Conservation (phyloP, 2,888 invertebrate genomes). For the Julus scanicus region DNA sequence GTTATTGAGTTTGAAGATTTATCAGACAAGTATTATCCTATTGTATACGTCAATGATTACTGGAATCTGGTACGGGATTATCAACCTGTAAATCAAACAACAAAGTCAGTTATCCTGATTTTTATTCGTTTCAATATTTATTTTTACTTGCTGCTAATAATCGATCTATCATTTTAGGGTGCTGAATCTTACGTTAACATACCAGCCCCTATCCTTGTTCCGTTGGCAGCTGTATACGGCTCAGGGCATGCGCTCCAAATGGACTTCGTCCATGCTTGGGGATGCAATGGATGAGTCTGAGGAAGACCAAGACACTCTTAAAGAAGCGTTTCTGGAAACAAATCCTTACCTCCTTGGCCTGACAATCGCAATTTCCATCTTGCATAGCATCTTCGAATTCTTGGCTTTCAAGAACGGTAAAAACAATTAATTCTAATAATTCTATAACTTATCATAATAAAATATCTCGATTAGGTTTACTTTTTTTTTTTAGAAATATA, state of each 20-base stretch:
- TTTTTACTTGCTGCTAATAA: too few species aligned
- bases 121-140: too few species aligned
- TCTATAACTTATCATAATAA: too few species aligned
- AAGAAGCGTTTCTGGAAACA: conserved; percentile 93
- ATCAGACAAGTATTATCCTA: conserved; percentile 89
- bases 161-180: conserved; percentile 60
- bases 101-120: conserved; percentile 70
- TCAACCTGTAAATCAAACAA: conserved; percentile 82
- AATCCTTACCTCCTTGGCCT: conserved; percentile 93
- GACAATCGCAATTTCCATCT: conserved; percentile 90
- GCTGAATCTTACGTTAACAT: conserved; percentile 69
- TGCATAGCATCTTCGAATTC: conserved; percentile 98
- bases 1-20: conserved; percentile 88
- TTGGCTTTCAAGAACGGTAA: conserved; percentile 97
- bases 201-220: conserved; percentile 89
- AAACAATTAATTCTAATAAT: conserved; percentile 56
- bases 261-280: conserved; percentile 75
- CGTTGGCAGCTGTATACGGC: conserved; percentile 99
- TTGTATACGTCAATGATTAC: conserved; percentile 95
- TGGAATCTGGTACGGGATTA: conserved; percentile 99
- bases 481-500: too few species aligned
- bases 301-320: conserved; percentile 73
- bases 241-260: conserved; percentile 91
- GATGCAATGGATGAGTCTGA: conserved; percentile 75
- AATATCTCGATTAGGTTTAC: too few species aligned